Evolutionary conservation across 2,113 vertebrate genomes (phyloP), one percentile per base, ranked within the genome.

Genomic region (Drymodes brunneopygia): DNA sequence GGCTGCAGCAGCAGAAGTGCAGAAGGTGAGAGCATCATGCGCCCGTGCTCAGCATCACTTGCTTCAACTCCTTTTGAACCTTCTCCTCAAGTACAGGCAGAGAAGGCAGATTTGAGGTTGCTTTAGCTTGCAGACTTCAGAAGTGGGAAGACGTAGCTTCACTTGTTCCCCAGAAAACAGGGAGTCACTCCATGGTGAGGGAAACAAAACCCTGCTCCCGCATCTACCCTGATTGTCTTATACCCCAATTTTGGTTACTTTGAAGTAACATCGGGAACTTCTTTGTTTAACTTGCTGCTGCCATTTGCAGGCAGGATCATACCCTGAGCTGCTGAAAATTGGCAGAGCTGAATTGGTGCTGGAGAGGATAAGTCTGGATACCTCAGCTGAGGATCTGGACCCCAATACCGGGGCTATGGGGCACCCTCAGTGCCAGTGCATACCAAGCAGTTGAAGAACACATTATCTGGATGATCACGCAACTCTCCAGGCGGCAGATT

Each of bases 401-500:
- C 23, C 48, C 5, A 3, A 1, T 21, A 35, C 22, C 0, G 0
- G 0, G 2, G 23, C 33, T 33, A 2, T 7, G 17, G 74, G 86
- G 53, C 74, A 81, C 15, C 7, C 24, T 44, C 16, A 7, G 31
- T 7, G 23, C 14, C 6, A 1, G 19, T 6, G 57, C 66, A 18
- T 10, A 36, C 3, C 12, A 70, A 58, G 35, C 18, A 56, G n/a
- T 25, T 28, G 42, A 35, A 67, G 66, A 71, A 47, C 27, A 19
- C 7, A 1, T 64, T 77, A 47, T 23, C 23, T 36, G 80, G 56
- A 27, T 16, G 31, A 73, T 47, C 54, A 21, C 0, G 0, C 33
- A 64, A 75, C 71, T 70, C 65, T 73, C 75, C 53, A 44, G 73
- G 62, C 8, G 1, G 35, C 54, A 81, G 36, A 72, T 83, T 4